Base-by-base conservation (phyloP, 1,140 invertebrate species). In the Spodoptera frugiperda region DNA sequence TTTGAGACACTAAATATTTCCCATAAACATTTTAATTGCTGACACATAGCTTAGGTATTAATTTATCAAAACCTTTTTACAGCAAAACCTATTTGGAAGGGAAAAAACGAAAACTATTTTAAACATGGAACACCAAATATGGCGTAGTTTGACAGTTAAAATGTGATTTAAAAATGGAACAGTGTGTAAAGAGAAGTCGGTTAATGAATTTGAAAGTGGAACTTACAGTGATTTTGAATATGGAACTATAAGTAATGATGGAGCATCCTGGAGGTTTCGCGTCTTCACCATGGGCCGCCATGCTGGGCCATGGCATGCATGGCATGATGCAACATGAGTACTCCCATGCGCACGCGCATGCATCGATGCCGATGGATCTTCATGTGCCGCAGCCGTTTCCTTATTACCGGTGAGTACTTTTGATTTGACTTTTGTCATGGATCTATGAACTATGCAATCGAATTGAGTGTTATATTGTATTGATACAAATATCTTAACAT, bases 341-440 rank as follows among this genome's bases (percentile, higher is more conserved):
- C 86, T 89, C 93, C 8, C 95, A 95, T 71, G 89, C 93, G 55
- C 93, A 94, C 74, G 91, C 93, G 80, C 95, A 95, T 68, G 91
- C 91, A 12, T 93, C 96, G 63, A 95, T 96, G 81, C 95, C 96
- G 9, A 97, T 97, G 95, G 97, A 98, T 90, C 95, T 98, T 71
- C 97, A 98, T 94, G 97, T 98, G 87, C 97, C 97, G 11, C 97
- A 98, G 88, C 97, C 97, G 73, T 98, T 98, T 89, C 97, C 97
- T 57, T 98, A 98, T 93, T 98, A 98, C 93, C 97, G 97, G 97
- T 98, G 91, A 95, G 85, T 87, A 51, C 55, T 61, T 33, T 51
- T 25, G 3, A 21, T 67, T 51, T 67, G 12, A n/a, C n/a, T n/a
- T n/a, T n/a, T n/a, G n/a, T n/a, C n/a, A n/a, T n/a, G n/a, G n/a